Evolutionary conservation across 2,113 vertebrate species (phyloP), one percentile per base, ranked within the genome.

Genomic region (Sebastes fasciatus): DNA sequence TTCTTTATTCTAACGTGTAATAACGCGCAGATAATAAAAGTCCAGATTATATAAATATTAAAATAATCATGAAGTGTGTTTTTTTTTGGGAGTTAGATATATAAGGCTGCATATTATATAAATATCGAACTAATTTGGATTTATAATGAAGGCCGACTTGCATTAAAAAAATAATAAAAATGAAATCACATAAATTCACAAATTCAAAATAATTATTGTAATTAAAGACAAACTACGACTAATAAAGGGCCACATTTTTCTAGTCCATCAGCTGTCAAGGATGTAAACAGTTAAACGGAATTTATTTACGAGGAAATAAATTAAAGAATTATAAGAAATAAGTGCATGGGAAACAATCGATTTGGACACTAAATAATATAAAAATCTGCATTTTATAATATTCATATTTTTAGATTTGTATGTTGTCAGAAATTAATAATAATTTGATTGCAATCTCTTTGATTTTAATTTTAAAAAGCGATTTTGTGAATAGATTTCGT

Each of bases 211-310:
- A 34, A 34, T 48, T 42, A 0, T 45, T 46, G 34, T 57, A 67
- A 72, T 70, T 49, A 66, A 75, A 80, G 26, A 49, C 11, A 57
- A 75, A 13, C 14, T 42, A 4, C 0, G 12, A 64, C 40, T 48
- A 70, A 61, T 69, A 72, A 76, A 61, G 16, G 23, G 68, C n/a
- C 51, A 60, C 55, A 11, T 79, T 80, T 74, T 49, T 0, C 26
- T 26, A 26, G 26, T 26, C 26, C 26, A 26, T 26, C 26, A 26
- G 26, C 26, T 26, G 26, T 26, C 26, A 26, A 58, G 21, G 21
- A 17, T 45, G n/a, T 21, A 19, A 82, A 74, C 65, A 45, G 6
- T 70, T 74, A 13, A 26, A 5, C 40, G 4, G 45, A 51, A 74
- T 78, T 77, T 71, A 58, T 2, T 40, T 19, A 66, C 13, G 40